Evolutionary conservation across 2,797 vertebrate species (phyloP).

Genomic region (Xenentodon cancila): DNA sequence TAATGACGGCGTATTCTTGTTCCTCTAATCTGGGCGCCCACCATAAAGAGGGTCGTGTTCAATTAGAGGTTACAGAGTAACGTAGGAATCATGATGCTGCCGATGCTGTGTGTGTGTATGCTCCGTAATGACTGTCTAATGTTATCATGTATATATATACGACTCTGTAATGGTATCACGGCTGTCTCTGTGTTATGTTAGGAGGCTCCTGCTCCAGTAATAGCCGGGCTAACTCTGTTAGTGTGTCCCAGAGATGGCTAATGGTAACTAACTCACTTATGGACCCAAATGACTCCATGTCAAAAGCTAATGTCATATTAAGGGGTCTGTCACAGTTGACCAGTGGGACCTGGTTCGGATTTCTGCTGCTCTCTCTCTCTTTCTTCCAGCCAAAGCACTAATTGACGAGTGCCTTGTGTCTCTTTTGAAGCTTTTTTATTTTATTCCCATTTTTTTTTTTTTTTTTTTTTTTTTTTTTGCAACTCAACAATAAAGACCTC

Average conservation of each 20-base stretch:
- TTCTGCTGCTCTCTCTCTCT: conserved; percentile 43
- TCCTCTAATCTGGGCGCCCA: conserved; percentile 41
- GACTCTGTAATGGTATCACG: conserved; percentile 80
- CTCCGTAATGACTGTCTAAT: conserved; percentile 76
- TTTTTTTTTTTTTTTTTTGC: not conserved
- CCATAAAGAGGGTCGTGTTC: conserved; percentile 47
- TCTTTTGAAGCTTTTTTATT: conserved; percentile 5
- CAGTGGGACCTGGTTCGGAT: conserved; percentile 65
- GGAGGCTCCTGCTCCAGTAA: conserved; percentile 80
- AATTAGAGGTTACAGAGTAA: conserved; percentile 58
- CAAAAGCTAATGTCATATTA: conserved; percentile 77
- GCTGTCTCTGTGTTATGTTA: conserved; percentile 81
- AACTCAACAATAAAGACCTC: not conserved
- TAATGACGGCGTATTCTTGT: conserved; percentile 47
- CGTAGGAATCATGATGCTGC: conserved; percentile 32
- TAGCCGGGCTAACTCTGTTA: conserved; percentile 82
- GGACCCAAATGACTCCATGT: conserved; percentile 67
- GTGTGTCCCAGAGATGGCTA: conserved; percentile 75
- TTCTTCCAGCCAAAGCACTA: conserved; percentile 24
- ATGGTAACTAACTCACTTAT: conserved; percentile 77
- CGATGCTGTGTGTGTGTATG: conserved; percentile 60
- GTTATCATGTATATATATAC: conserved; percentile 72
- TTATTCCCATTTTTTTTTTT: not conserved
- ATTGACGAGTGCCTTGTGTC: not conserved
- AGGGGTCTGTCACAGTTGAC: conserved; percentile 56